Percentiles rank a stretch among this genome's conserved stretches.
Conservation (phyloP, 2,797 vertebrate species). For the Rhyacichthys aspro region DNA sequence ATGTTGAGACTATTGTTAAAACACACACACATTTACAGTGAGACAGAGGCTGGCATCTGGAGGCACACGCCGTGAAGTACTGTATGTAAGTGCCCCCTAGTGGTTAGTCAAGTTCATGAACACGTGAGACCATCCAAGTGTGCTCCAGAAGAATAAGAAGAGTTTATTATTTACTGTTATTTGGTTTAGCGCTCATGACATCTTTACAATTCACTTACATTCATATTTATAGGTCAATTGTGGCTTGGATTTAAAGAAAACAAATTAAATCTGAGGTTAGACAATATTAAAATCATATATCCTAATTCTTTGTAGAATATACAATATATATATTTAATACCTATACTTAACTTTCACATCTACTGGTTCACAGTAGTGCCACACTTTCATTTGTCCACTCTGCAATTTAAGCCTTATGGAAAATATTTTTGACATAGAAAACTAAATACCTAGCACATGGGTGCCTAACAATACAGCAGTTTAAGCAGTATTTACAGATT, state of each 20-base stretch:
- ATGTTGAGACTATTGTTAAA: conserved; percentile 31
- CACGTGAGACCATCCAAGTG: conserved; percentile 13
- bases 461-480: no score
- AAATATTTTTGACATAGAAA: no score
- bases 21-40: conserved; percentile 24
- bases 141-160: conserved; percentile 11
- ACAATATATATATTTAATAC: background rate
- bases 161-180: background rate
- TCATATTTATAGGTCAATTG: no score
- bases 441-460: no score
- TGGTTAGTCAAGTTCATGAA: conserved; percentile 57
- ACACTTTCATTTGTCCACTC: background rate
- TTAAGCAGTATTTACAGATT: no score
- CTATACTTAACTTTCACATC: background rate
- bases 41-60: conserved; percentile 30
- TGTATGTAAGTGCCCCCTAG: conserved; percentile 79
- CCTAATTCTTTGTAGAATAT: background rate
- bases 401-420: conserved; percentile 1
- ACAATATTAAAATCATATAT: no score
- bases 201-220: no score
- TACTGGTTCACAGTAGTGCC: no score
- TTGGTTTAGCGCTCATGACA: background rate
- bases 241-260: no score
- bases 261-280: no score
- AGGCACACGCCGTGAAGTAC: conserved; percentile 32